Base-by-base conservation (phyloP, 2,113 vertebrate species). In the Cheilinus undulatus region DNA sequence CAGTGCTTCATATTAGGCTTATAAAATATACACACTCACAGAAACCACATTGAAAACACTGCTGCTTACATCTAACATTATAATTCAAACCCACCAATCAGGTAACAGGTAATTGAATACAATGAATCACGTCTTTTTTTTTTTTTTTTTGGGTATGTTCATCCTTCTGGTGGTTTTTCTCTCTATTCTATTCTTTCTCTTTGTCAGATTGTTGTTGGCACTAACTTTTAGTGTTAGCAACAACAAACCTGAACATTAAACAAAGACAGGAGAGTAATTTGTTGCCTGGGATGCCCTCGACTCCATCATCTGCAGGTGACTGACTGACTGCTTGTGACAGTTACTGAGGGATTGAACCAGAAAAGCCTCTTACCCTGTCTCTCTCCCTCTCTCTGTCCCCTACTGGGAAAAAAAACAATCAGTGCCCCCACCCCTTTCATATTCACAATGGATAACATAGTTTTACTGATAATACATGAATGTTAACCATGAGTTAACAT, bases 251-350 rank as follows among this genome's bases (percentile, higher is more conserved):
- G 7, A 30, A 45, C 23, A 46, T 59, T 20, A 36, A 70, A 83
- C 20, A 12, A 40, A 62, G 54, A 51, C 38, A 65, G 34, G 57
- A 66, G 64, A 84, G 57, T 78, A 65, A 85, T 80, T 60, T 87
- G 86, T 86, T 88, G 59, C 68, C 78, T 69, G 53, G 69, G 77
- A 77, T 76, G 76, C 71, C 80, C 78, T 92, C 69, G 58, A 84
- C 75, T 69, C 82, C 84, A 88, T 92, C 90, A 92, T 84, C 89
- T 93, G 87, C 92, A 93, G 93, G 90, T 94, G 94, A 93, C 91
- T 91, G 72, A 87, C 83, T 86, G 88, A 93, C 91, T 94, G 93
- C 89, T 90, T 92, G 86, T 93, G 92, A 93, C 92, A 93, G 91
- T 93, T 90, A 89, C 83, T 60, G 76, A 88, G 86, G 89, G 91